Conservation (phyloP, 2,113 vertebrate species). For the Theristicus caerulescens region DNA sequence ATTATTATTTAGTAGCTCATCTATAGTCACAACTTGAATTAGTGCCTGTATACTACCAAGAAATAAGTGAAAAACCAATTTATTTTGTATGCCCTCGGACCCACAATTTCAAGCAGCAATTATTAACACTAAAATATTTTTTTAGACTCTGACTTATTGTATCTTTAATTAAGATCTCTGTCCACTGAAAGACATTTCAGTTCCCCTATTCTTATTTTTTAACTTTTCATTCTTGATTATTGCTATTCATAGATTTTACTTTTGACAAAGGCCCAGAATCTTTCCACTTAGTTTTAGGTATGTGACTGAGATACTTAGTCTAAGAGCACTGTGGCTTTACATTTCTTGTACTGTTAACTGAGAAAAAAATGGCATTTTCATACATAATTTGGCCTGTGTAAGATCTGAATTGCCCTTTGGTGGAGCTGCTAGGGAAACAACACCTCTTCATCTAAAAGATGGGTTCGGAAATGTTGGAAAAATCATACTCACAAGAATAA, state of each 20-base stretch:
- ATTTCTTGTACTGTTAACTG: neutral
- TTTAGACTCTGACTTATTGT: neutral
- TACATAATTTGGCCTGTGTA: neutral
- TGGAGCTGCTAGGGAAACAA: neutral
- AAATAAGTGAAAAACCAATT: neutral
- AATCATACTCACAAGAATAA: neutral
- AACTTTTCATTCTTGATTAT: neutral
- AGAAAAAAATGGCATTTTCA: neutral
- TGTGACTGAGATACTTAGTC: neutral
- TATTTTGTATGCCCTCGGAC: neutral
- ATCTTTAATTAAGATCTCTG: neutral
- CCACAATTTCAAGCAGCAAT: neutral
- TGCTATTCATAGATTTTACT: neutral
- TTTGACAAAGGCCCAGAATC: neutral
- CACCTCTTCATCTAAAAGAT: neutral
- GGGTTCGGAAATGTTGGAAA: neutral
- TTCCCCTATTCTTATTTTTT: neutral
- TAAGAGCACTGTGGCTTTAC: neutral
- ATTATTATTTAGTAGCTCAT: neutral
- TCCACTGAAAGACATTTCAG: neutral
- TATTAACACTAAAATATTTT: neutral
- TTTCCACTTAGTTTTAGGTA: neutral
- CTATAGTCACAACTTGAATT: neutral
- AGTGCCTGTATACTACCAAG: neutral
- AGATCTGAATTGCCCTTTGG: neutral